phyloP scores from a whole-genome alignment of 2,113 vertebrate genomes.

The Desmodus rotundus region DNA sequence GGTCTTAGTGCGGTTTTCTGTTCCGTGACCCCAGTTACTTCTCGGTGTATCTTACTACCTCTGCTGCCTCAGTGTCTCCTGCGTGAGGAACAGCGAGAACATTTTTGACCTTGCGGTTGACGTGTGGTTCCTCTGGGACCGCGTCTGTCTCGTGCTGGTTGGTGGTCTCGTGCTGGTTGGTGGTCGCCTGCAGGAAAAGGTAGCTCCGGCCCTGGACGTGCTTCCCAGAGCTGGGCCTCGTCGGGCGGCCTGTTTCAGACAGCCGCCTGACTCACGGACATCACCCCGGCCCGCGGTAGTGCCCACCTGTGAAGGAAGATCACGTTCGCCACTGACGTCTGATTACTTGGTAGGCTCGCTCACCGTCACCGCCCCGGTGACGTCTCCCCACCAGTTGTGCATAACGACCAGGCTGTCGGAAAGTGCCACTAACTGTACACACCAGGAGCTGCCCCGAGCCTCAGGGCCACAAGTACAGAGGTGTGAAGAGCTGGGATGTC shows the following conservation, averaged over 20 bases:
- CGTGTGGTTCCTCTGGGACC: neutral
- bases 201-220: accelerated
- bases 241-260: neutral
- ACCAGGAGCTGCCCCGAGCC: accelerated
- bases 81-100: accelerated
- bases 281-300: accelerated
- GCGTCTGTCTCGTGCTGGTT: too few relatives aligned
- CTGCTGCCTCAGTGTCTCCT: accelerated
- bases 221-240: too few relatives aligned
- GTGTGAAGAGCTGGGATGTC: accelerated
- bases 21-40: accelerated
- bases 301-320: neutral
- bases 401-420: neutral
- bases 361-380: too few relatives aligned
- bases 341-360: neutral
- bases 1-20: neutral
- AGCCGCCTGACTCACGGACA: accelerated
- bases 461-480: neutral
- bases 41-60: too few relatives aligned
- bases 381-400: neutral
- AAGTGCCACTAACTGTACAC: neutral
- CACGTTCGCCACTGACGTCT: too few relatives aligned
- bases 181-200: neutral
- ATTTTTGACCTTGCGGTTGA: accelerated
- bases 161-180: neutral